A percentile compares a stretch with the other conserved stretches of the same genome.
Conservation (phyloP, 2,888 invertebrate species). For the Heliconius ethilla region DNA sequence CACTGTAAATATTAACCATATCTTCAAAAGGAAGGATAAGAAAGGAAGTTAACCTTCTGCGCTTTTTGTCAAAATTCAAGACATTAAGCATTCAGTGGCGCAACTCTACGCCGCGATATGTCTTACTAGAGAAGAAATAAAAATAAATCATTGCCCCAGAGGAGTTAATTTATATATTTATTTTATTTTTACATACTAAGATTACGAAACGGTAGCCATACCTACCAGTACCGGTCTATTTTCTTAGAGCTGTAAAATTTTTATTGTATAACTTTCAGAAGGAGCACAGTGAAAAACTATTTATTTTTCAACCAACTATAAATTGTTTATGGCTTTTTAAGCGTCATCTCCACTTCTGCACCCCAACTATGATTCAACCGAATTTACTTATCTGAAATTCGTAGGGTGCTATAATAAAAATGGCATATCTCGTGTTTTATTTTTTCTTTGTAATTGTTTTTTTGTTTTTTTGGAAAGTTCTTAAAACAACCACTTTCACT, state of each 20-base stretch:
- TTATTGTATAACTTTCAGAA: constrained; percentile 69
- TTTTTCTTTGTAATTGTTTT: background rate
- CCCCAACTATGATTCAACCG: constrained; percentile 48
- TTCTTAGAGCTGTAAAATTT: constrained; percentile 66
- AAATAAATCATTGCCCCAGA: no score
- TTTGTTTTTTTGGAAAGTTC: no score
- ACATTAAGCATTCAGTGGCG: background rate
- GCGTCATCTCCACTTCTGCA: constrained; percentile 67
- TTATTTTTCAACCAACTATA: constrained; percentile 74
- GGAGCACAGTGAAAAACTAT: constrained; percentile 72
- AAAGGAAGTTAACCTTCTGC: no score
- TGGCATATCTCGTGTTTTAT: background rate
- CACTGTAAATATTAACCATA: no score
- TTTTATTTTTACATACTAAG: constrained; percentile 43
- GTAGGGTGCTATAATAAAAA: background rate
- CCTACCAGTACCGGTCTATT: constrained; percentile 58
- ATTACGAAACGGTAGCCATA: constrained; percentile 51
- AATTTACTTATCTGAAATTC: constrained; percentile 41
- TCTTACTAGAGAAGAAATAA: background rate
- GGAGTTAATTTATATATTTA: background rate
- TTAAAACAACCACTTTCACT: no score
- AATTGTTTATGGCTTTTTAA: constrained; percentile 76
- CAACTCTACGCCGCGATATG: background rate
- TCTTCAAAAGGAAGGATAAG: no score
- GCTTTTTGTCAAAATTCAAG: no score